These are phyloP conservation scores for Cyrtonyx montezumae DNA, from an alignment of 2,113 vertebrate species.

Conservation along the genomic window DNA sequence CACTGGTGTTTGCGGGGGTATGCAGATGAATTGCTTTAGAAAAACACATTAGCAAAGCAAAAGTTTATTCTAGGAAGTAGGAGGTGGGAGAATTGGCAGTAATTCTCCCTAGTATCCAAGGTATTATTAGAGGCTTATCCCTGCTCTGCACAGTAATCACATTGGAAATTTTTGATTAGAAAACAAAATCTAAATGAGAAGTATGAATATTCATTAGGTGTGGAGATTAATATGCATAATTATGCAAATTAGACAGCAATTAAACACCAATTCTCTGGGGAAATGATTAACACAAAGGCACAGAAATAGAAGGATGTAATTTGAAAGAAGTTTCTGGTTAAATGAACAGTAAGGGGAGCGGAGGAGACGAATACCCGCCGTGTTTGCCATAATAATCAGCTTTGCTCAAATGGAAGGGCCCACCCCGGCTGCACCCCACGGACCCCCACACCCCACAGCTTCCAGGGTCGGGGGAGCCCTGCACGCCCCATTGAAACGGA, in stretches of 20 bases:
- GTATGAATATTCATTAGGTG: constrained; percentile 94
- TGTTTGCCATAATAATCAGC: constrained; percentile 67
- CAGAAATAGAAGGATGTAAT: constrained; percentile 67
- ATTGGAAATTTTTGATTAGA: constrained; percentile 88
- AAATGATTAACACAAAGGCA: constrained; percentile 75
- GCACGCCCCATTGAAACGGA: too few relatives aligned
- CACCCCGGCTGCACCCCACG: not conserved
- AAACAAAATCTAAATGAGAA: constrained; percentile 88
- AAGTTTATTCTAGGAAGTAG: constrained; percentile 74
- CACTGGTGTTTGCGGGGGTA: constrained; percentile 35
- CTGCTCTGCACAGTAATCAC: constrained; percentile 63
- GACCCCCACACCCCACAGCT: not conserved
- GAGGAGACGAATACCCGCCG: constrained; percentile 8
- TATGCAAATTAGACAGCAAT: constrained; percentile 96
- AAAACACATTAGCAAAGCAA: constrained; percentile 73
- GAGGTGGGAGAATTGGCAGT: constrained; percentile 70
- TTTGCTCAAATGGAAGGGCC: not conserved
- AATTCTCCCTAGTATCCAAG: constrained; percentile 69
- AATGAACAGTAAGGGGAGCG: constrained; percentile 60
- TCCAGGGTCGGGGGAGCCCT: accelerated
- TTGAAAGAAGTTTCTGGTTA: constrained; percentile 75
- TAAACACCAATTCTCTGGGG: constrained; percentile 83
- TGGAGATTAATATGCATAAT: constrained; percentile 94
- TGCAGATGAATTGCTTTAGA: constrained; percentile 68
- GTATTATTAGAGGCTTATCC: constrained; percentile 70